These are phyloP conservation scores for Lasiurus borealis DNA, from an alignment of 2,113 vertebrate genomes.

Conservation along the genomic window DNA sequence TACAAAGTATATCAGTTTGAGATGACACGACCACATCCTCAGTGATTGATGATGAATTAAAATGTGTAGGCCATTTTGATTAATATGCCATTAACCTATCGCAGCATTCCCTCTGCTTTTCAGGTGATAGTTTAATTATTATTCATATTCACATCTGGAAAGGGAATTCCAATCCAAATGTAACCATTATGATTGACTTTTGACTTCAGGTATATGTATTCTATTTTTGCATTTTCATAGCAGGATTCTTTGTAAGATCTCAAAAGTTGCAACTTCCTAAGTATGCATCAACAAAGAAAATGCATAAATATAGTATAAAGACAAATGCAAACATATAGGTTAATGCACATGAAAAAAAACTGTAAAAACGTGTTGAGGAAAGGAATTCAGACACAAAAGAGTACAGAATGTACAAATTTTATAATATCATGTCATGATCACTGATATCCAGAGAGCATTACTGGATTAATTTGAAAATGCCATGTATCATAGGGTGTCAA, in stretches of 20 bases:
- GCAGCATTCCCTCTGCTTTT: background rate
- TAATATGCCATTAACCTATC: constrained; percentile 64
- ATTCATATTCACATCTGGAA: constrained; percentile 41
- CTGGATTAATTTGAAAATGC: background rate
- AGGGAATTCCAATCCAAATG: background rate
- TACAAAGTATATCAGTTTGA: background rate
- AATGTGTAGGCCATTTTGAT: constrained; percentile 44
- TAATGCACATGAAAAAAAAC: background rate
- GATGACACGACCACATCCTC: background rate
- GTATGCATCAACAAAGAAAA: background rate
- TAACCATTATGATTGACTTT: background rate
- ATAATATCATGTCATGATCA: background rate
- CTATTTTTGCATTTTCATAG: background rate
- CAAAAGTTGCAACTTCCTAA: background rate
- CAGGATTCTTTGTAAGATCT: background rate
- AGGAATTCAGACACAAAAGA: background rate
- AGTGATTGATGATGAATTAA: constrained; percentile 64
- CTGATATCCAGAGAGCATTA: background rate
- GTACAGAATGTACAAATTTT: background rate
- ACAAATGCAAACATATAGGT: background rate
- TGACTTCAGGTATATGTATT: background rate
- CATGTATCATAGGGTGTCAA: background rate
- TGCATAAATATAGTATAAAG: background rate
- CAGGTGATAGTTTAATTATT: constrained; percentile 38
- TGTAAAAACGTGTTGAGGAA: background rate